Conservation (phyloP, 2,113 vertebrate genomes). For the Misgurnus anguillicaudatus region DNA sequence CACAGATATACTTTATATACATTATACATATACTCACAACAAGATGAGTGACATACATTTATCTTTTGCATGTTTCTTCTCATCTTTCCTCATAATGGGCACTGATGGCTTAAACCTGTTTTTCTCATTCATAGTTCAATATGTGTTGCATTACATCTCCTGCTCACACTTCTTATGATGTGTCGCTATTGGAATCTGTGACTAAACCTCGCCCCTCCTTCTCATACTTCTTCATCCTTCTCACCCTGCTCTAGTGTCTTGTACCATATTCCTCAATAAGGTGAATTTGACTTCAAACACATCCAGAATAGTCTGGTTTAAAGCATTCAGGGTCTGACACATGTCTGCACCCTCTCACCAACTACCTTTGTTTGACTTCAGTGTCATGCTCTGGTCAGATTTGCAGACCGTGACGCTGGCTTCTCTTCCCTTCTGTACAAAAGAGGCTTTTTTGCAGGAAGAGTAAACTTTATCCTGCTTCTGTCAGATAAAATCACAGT, state of each 20-base stretch:
- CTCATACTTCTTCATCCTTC: too few relatives aligned
- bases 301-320: neutral
- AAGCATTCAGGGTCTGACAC: slow-evolving; percentile 20
- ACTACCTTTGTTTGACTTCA: slow-evolving; percentile 40
- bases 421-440: slow-evolving; percentile 34
- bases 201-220: too few relatives aligned
- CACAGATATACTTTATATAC: too few relatives aligned
- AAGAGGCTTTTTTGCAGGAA: slow-evolving; percentile 26
- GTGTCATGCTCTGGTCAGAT: slow-evolving; percentile 46
- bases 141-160: too few relatives aligned
- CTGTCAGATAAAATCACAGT: slow-evolving; percentile 35
- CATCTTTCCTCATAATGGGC: too few relatives aligned
- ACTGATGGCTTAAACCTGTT: too few relatives aligned
- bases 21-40: too few relatives aligned
- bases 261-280: neutral
- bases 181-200: too few relatives aligned
- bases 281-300: slow-evolving; percentile 45
- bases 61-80: too few relatives aligned
- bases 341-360: slow-evolving; percentile 45
- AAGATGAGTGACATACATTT: too few relatives aligned
- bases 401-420: slow-evolving; percentile 21
- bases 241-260: neutral
- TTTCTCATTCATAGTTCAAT: too few relatives aligned
- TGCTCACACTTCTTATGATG: too few relatives aligned
- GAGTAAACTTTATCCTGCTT: slow-evolving; percentile 31